Evolutionary conservation across 2,797 vertebrate genomes (phyloP).

Genomic region (Clarias pachynema): DNA sequence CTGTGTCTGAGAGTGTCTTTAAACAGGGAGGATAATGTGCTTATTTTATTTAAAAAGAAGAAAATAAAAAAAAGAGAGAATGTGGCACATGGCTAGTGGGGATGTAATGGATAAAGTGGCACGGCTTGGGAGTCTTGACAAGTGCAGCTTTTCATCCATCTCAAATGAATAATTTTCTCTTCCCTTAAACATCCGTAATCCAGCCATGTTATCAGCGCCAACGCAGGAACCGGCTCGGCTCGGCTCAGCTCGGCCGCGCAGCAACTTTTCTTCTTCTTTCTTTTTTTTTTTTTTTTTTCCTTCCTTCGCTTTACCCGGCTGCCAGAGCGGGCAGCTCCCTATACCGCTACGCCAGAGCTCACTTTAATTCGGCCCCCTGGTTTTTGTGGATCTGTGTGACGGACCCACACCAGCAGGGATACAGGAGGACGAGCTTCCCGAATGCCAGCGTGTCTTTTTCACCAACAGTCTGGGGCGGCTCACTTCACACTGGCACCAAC

Average conservation of each 20-base stretch:
- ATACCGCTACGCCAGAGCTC: slow-evolving; percentile 66
- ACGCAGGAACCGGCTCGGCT: slow-evolving; percentile 78
- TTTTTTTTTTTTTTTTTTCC: not conserved
- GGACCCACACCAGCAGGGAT: slow-evolving; percentile 76
- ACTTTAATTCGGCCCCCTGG: slow-evolving; percentile 61
- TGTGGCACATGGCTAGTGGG: slow-evolving; percentile 78
- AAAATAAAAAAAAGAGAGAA: slow-evolving; percentile 67
- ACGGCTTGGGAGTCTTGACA: slow-evolving; percentile 82
- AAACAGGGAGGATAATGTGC: slow-evolving; percentile 72
- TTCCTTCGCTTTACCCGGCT: slow-evolving; percentile 67
- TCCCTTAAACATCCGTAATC: slow-evolving; percentile 84
- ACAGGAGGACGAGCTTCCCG: slow-evolving; percentile 50
- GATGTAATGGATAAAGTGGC: slow-evolving; percentile 82
- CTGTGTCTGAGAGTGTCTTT: slow-evolving; percentile 69
- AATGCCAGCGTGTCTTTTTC: slow-evolving; percentile 55
- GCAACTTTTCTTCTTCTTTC: slow-evolving; percentile 71
- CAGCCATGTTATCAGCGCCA: slow-evolving; percentile 81
- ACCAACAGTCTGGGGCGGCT: slow-evolving; percentile 47
- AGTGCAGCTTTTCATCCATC: slow-evolving; percentile 83
- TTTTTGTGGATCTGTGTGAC: slow-evolving; percentile 81
- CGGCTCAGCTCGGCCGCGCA: slow-evolving; percentile 66
- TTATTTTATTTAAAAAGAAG: slow-evolving; percentile 65
- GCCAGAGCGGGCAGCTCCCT: slow-evolving; percentile 71
- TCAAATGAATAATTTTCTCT: slow-evolving; percentile 85
- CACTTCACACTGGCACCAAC: slow-evolving; percentile 48